Evolutionary conservation across 2,113 vertebrate species (phyloP).

Genomic region (Cheilinus undulatus): DNA sequence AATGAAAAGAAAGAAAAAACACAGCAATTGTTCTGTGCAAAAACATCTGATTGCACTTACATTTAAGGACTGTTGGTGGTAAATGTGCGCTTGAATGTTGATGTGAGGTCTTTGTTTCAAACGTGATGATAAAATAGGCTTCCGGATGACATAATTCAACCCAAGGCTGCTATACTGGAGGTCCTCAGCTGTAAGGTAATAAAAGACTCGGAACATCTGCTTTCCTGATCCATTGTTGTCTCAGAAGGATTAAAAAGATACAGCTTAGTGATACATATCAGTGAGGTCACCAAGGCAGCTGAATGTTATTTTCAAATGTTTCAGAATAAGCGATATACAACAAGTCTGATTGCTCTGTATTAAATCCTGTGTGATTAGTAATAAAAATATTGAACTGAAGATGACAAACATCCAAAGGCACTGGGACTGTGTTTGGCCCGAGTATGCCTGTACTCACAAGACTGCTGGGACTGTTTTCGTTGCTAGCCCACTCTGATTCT

Average conservation of each 20-base stretch:
- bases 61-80: conserved; percentile 6
- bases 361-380: too few relatives aligned
- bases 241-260: background rate
- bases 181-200: background rate
- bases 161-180: conserved; percentile 4
- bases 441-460: too few relatives aligned
- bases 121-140: conserved; percentile 22
- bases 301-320: background rate
- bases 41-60: conserved; percentile 34
- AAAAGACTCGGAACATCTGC: conserved; percentile 46
- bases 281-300: background rate
- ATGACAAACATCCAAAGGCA: too few relatives aligned
- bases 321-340: too few relatives aligned
- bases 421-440: too few relatives aligned
- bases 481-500: too few relatives aligned
- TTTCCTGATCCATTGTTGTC: conserved; percentile 5
- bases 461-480: too few relatives aligned
- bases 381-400: too few relatives aligned
- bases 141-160: conserved; percentile 33
- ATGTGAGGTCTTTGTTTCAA: conserved; percentile 17
- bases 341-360: too few relatives aligned
- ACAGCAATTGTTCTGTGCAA: too few relatives aligned
- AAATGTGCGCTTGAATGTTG: conserved; percentile 1
- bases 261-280: background rate
- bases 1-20: too few relatives aligned